Evolutionary conservation across 1,140 invertebrate genomes (phyloP), one percentile per base, ranked within the genome.

Genomic region (Nixonia krombeini): DNA sequence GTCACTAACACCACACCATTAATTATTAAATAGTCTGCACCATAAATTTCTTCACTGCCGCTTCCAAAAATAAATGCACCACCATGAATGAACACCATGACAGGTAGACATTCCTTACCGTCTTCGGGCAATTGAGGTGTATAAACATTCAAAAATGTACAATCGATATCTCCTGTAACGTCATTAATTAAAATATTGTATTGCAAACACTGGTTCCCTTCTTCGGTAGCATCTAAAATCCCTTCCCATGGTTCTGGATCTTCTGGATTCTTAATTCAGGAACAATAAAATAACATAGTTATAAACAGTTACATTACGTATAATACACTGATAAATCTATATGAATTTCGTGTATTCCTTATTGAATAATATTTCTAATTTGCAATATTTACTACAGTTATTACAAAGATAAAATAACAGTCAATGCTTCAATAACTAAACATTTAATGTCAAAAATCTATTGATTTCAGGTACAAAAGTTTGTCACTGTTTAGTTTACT

Each of bases 91-190:
- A 83, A 91, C 0, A 92, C 85, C 87, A 92, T 89, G 0, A 91
- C 89, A 0, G 90, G 71, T 70, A 65, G 75, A 59, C 52, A 70
- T 21, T 21, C 2, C 6, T 21, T 21, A 18, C 55, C 78, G 3
- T 76, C 77, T 42, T 59, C 61, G 8, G 74, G 64, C 42, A 82
- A 44, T 29, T 80, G 61, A 3, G 90, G 90, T 6, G 87, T 88
- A 64, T 91, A 92, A 2, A 94, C 87, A 47, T 92, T 92, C 0
- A 94, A 71, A 45, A 89, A 89, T 0, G 93, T 82, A 73, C 91
- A 92, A 71, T 94, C 90, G 72, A 93, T 92, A 13, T 85, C 80
- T 12, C 87, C 87, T 56, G 86, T 21, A 3, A 81, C 17, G 4
- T 23, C 55, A 41, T 73, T 45, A 35, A 61, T 47, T 4, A 82